Conservation (phyloP, 2,797 vertebrate species). For the Kryptolebias ocellatus region DNA sequence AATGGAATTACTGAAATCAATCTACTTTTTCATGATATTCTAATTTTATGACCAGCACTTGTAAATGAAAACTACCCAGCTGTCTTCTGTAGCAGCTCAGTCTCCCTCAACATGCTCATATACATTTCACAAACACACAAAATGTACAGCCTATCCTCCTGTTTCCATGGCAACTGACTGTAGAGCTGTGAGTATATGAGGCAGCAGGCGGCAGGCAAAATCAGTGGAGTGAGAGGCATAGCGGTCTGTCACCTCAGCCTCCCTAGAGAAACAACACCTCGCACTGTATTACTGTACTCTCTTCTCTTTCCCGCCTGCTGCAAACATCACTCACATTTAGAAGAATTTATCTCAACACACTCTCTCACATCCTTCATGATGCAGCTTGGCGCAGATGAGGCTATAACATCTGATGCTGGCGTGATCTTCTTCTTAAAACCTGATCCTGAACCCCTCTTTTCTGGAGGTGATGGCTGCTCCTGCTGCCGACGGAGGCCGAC, state of each 20-base stretch:
- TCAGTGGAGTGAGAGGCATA: conserved; percentile 73
- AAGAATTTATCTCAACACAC: conserved; percentile 13
- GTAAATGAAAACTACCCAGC: conserved; percentile 28
- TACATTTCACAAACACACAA: conserved; percentile 64
- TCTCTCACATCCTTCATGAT: conserved; percentile 16
- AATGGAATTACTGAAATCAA: no score
- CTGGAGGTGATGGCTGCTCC: conserved; percentile 24
- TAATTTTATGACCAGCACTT: no score
- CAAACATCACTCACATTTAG: conserved; percentile 22
- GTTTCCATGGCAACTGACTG: conserved; percentile 85
- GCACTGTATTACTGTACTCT: conserved; percentile 72
- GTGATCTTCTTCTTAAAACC: conserved; percentile 45
- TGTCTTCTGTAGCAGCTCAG: not conserved
- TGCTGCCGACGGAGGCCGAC: conserved; percentile 54
- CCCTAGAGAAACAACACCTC: conserved; percentile 61
- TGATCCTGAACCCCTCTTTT: conserved; percentile 35
- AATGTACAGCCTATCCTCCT: conserved; percentile 74
- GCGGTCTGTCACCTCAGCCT: conserved; percentile 74
- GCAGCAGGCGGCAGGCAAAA: conserved; percentile 66
- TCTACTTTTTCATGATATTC: no score
- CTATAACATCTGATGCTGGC: conserved; percentile 9
- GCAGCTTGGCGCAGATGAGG: conserved; percentile 15
- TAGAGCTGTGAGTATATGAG: conserved; percentile 73
- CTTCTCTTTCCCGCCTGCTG: conserved; percentile 20
- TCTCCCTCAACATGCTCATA: conserved; percentile 48